Conservation (phyloP, 2,797 vertebrate genomes). For the Eutrigla gurnardus region DNA sequence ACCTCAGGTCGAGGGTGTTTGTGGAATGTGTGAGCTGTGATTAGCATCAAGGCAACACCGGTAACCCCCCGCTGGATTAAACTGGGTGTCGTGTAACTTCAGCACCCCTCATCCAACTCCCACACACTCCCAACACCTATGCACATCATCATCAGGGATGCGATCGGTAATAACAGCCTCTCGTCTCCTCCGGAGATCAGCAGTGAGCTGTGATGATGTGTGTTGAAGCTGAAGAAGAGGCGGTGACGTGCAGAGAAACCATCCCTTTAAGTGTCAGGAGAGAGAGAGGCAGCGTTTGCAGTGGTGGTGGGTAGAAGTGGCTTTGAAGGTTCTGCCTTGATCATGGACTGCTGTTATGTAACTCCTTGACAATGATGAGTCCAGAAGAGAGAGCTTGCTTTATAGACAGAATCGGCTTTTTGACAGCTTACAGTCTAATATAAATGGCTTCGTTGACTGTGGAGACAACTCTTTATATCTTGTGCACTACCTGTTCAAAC, state of each 20-base stretch:
- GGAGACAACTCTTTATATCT: background rate
- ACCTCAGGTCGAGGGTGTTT: constrained; percentile 73
- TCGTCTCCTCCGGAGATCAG: background rate
- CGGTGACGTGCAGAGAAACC: background rate
- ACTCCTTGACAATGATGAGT: constrained; percentile 17
- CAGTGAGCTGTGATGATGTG: constrained; percentile 34
- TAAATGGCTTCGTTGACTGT: background rate
- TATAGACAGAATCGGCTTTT: constrained; percentile 5
- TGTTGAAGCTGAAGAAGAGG: constrained; percentile 22
- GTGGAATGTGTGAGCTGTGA: constrained; percentile 63
- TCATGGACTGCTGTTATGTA: constrained; percentile 29
- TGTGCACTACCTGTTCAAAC: constrained; percentile 11
- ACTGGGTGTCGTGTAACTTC: constrained; percentile 18
- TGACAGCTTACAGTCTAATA: background rate
- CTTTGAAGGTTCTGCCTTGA: constrained; percentile 19
- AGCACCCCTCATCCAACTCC: background rate
- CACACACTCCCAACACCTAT: background rate
- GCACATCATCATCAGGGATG: constrained; percentile 6
- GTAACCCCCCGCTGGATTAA: constrained; percentile 30
- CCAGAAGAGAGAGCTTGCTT: constrained; percentile 8
- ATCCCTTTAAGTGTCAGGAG: constrained; percentile 13
- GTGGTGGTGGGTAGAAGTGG: constrained; percentile 1
- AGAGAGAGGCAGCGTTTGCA: constrained; percentile 7
- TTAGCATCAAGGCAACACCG: constrained; percentile 54
- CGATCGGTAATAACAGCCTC: constrained; percentile 8